These are phyloP conservation scores for Colostygia pectinataria DNA, from an alignment of 2,888 invertebrate species.

Conservation along the genomic window DNA sequence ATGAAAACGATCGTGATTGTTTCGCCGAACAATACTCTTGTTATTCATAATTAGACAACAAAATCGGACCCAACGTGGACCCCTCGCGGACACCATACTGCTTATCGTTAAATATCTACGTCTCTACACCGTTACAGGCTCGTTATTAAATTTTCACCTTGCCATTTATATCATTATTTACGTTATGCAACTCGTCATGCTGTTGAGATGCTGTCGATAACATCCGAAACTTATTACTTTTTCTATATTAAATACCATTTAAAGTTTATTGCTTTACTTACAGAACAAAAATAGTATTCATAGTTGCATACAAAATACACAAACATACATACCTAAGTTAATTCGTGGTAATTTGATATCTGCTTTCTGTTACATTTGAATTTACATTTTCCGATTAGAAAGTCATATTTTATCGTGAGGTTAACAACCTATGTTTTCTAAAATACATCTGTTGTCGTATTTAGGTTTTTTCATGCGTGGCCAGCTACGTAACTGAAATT, in stretches of 20 bases:
- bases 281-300: too few species aligned
- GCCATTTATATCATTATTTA: slow-evolving; percentile 35
- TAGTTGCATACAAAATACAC: too few species aligned
- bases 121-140: slow-evolving; percentile 15
- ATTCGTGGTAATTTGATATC: neutral
- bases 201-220: slow-evolving; percentile 27
- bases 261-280: too few species aligned
- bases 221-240: slow-evolving; percentile 28
- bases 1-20: too few species aligned
- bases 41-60: slow-evolving; percentile 5
- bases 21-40: slow-evolving; percentile 3
- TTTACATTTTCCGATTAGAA: neutral
- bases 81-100: slow-evolving; percentile 22
- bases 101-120: slow-evolving; percentile 18
- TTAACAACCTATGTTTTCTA: too few species aligned
- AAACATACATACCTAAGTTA: too few species aligned
- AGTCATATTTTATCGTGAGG: neutral
- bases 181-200: slow-evolving; percentile 35
- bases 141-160: slow-evolving; percentile 37
- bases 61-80: slow-evolving; percentile 14
- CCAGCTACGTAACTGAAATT: too few species aligned
- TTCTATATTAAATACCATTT: too few species aligned
- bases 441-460: too few species aligned
- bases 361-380: neutral
- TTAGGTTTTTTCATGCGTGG: too few species aligned